Evolutionary conservation across 2,888 invertebrate genomes (phyloP).

Genomic region (Chalcosyrphus nemorum): DNA sequence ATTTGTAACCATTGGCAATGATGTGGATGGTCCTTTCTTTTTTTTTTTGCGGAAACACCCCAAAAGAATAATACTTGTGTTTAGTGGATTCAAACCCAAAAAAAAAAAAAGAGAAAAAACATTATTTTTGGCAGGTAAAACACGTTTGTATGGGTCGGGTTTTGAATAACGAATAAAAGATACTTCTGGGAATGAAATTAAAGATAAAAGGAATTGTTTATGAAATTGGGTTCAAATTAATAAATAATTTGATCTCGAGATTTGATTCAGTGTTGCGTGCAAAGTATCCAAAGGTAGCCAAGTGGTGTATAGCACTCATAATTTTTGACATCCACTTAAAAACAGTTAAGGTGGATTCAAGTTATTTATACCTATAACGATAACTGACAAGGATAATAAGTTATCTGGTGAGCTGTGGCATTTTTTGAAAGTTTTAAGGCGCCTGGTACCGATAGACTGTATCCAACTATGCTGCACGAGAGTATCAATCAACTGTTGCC

Average conservation of each 20-base stretch:
- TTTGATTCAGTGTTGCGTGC: background rate
- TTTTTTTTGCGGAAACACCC: background rate
- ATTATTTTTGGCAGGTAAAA: background rate
- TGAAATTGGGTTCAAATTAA: background rate
- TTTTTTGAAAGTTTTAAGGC: too few species aligned
- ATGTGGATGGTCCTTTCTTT: background rate
- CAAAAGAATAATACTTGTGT: background rate
- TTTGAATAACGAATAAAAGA: background rate
- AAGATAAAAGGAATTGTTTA: background rate
- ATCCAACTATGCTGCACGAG: too few species aligned
- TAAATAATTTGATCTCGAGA: background rate
- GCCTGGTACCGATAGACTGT: too few species aligned
- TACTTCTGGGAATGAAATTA: background rate
- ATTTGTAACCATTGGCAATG: background rate
- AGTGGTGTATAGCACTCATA: too few species aligned
- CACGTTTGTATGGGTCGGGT: background rate
- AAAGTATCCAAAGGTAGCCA: too few species aligned
- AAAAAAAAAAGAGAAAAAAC: too few species aligned
- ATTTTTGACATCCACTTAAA: too few species aligned
- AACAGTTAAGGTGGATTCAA: too few species aligned
- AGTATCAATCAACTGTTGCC: too few species aligned
- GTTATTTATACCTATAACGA: too few species aligned
- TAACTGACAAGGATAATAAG: too few species aligned
- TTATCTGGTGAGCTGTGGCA: too few species aligned
- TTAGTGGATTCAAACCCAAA: background rate